Evolutionary conservation across 2,113 vertebrate genomes (phyloP).

Genomic region (Sinosuthora webbiana): DNA sequence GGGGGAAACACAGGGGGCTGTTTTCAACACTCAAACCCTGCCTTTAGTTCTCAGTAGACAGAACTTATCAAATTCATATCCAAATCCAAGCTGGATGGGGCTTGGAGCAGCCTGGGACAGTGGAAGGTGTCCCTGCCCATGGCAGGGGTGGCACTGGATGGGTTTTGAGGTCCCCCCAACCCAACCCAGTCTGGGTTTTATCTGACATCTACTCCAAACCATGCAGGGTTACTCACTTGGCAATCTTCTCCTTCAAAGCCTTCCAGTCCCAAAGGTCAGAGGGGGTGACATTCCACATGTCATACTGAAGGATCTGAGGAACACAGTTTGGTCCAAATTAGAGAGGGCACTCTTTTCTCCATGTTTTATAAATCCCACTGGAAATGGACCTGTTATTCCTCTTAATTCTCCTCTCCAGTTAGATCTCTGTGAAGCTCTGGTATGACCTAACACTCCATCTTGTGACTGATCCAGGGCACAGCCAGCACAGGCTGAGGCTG

Average conservation of each 20-base stretch:
- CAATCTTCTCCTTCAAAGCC: conserved; percentile 88
- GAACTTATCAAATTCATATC: not conserved
- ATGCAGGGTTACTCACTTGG: conserved; percentile 76
- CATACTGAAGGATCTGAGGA: conserved; percentile 88
- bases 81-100: not conserved
- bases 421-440: not conserved
- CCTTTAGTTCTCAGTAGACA: not conserved
- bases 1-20: not conserved
- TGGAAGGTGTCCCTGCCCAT: not conserved
- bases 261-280: conserved; percentile 92
- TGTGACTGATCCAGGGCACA: not conserved
- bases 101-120: not conserved
- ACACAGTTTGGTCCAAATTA: not conserved
- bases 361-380: not conserved
- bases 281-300: conserved; percentile 92
- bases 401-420: not conserved
- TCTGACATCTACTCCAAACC: not conserved
- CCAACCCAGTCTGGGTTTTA: not conserved
- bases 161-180: not conserved
- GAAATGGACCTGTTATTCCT: not conserved
- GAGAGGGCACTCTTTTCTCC: not conserved
- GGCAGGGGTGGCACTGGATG: not conserved
- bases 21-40: not conserved
- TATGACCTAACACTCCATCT: rapidly evolving
- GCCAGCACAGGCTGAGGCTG: not conserved